Conservation (phyloP, 2,888 invertebrate genomes). For the Epistrophella euchroma region DNA sequence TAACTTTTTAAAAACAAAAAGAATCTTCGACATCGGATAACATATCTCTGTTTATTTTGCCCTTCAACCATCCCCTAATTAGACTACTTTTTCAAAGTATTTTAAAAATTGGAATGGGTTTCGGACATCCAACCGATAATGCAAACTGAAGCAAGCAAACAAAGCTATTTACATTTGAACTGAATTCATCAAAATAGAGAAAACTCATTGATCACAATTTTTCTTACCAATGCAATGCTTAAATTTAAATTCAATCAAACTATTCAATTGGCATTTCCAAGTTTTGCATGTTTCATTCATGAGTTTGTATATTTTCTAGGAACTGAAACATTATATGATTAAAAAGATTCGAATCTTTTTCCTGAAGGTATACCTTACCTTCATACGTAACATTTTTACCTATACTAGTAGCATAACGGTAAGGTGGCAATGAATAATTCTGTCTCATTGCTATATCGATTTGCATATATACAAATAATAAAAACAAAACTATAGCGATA, state of each 20-base stretch:
- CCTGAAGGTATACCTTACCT: slow-evolving; percentile 27
- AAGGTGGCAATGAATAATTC: slow-evolving; percentile 57
- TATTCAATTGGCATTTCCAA: slow-evolving; percentile 20
- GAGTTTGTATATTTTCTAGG: neutral
- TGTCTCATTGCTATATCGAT: slow-evolving; percentile 39
- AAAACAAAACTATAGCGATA: neutral
- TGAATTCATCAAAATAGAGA: no score
- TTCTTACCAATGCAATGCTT: neutral
- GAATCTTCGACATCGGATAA: no score
- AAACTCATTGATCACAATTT: neutral
- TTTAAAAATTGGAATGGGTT: no score
- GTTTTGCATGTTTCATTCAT: slow-evolving; percentile 10
- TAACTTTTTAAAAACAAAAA: no score
- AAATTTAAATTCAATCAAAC: slow-evolving; percentile 3
- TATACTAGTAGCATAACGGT: slow-evolving; percentile 1
- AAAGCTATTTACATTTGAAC: no score
- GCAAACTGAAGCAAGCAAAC: no score
- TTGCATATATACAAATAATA: slow-evolving; percentile 55
- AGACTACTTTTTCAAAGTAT: no score
- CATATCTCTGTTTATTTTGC: no score
- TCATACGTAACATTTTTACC: slow-evolving; percentile 9
- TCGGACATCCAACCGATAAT: no score
- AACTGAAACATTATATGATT: slow-evolving; percentile 18
- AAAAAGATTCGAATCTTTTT: slow-evolving; percentile 54
- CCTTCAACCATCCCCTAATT: no score